Percentiles rank a stretch among this genome's conserved stretches.
Conservation (phyloP, 2,113 vertebrate species). For the Psittacula cyanocephala region DNA sequence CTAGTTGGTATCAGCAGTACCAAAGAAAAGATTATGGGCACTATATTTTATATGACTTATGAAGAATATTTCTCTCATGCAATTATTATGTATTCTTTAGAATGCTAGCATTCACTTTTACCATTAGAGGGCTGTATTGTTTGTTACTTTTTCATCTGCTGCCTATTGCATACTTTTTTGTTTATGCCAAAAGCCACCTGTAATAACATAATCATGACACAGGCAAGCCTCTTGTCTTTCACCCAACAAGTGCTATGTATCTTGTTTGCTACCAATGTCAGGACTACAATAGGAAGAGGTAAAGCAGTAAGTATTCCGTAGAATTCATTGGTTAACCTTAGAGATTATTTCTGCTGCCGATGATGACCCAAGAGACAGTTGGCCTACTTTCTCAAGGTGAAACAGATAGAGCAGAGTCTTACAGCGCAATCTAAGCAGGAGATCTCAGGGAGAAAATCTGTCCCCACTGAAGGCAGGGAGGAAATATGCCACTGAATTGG, state of each 20-base stretch:
- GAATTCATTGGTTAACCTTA: not conserved
- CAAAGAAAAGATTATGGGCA: not conserved
- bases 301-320: not conserved
- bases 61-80: not conserved
- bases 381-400: not conserved
- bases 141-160: not conserved
- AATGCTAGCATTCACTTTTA: not conserved
- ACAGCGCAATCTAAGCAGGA: not conserved
- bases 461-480: not conserved
- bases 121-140: constrained; percentile 62
- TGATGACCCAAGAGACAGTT: not conserved
- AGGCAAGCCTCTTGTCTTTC: not conserved
- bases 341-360: not conserved
- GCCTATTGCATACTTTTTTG: not conserved
- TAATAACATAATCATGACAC: not conserved
- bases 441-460: not conserved
- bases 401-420: not conserved
- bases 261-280: not conserved
- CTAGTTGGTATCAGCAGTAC: not conserved
- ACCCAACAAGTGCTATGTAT: rapidly evolving
- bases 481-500: not conserved
- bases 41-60: not conserved
- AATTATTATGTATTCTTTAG: not conserved
- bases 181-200: not conserved
- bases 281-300: not conserved